Base-by-base conservation (phyloP, 2,797 vertebrate genomes). In the Thunnus albacares region DNA sequence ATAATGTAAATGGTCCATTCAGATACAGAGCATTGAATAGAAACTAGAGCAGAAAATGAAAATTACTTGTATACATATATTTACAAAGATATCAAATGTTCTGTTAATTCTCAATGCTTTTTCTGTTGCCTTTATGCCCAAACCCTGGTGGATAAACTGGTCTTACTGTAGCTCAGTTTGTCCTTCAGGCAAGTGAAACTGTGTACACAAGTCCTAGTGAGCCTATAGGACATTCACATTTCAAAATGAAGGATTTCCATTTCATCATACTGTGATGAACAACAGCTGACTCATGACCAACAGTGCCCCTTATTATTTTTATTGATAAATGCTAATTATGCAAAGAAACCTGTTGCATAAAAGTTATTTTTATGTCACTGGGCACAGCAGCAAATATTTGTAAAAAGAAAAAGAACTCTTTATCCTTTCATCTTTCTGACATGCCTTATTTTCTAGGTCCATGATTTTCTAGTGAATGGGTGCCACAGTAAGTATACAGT, bases 301-400 rank as follows among this genome's bases (percentile, higher is more conserved):
- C 1, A 15, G 12, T 47, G 1, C 4, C 15, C 45, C 9, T 18
- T 13, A 33, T 49, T 33, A 33, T 13, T 62, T 56, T 68, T 30
- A 43, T 47, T 55, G 62, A 53, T 60, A 45, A 79, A 60, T 18
- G 17, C n/a, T 20, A 52, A 45, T 71, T 59, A 66, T 66, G 30
- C 47, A 45, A 66, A 14, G 52, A 4, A 11, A 35, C 47, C 41
- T 35, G 33, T 43, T 64, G 20, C n/a, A 59, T 59, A 5, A 60
- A 33, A 17, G 33, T 49, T 5, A 18, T 51, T 58, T 65, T 15
- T 26, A 57, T 64, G 28, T 60, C 11, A n/a, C 41, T 33, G 5
- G 30, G 3, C 6, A 14, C 5, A 51, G 13, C 47, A 35, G 47
- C 28, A 18, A 49, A 49, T 49, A 17, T 49, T 49, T 49, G 45